Percentiles rank a stretch among this genome's conserved stretches.
Conservation (phyloP, 2,888 invertebrate genomes). For the Trissolcus japonicus region DNA sequence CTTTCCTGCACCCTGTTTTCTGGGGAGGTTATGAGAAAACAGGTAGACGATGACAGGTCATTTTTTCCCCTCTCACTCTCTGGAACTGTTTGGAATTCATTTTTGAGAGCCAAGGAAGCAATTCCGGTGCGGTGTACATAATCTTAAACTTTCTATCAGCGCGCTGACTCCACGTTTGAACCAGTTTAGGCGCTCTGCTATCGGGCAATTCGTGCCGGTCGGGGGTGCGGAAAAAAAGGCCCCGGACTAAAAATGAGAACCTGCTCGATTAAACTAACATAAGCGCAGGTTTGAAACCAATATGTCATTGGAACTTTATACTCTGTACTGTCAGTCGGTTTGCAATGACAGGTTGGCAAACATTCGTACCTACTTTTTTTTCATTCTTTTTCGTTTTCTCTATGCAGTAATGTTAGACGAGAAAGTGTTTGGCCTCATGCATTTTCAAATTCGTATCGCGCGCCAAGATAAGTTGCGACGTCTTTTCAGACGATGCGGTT, state of each 20-base stretch:
- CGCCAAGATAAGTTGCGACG: constrained; percentile 19
- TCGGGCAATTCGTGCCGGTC: constrained; percentile 14
- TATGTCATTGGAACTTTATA: constrained; percentile 46
- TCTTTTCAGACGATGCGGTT: constrained; percentile 34
- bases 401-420: constrained; percentile 32
- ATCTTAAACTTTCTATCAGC: constrained; percentile 48
- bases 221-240: constrained; percentile 22
- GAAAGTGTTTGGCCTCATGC: constrained; percentile 48
- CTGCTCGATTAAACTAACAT: constrained; percentile 43
- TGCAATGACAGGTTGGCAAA: constrained; percentile 50
- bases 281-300: constrained; percentile 45
- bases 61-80: neutral
- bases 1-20: constrained; percentile 2
- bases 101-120: constrained; percentile 1
- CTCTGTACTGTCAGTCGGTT: constrained; percentile 36
- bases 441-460: constrained; percentile 45
- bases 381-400: neutral
- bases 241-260: constrained; percentile 18
- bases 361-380: constrained; percentile 39
- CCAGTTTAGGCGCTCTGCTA: constrained; percentile 23
- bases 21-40: constrained; percentile 2
- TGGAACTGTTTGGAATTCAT: neutral
- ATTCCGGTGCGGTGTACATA: constrained; percentile 28
- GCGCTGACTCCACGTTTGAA: constrained; percentile 4
- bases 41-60: constrained; percentile 13